phyloP scores from a whole-genome alignment of 2,888 invertebrate genomes.

The Trisateles emortualis region DNA sequence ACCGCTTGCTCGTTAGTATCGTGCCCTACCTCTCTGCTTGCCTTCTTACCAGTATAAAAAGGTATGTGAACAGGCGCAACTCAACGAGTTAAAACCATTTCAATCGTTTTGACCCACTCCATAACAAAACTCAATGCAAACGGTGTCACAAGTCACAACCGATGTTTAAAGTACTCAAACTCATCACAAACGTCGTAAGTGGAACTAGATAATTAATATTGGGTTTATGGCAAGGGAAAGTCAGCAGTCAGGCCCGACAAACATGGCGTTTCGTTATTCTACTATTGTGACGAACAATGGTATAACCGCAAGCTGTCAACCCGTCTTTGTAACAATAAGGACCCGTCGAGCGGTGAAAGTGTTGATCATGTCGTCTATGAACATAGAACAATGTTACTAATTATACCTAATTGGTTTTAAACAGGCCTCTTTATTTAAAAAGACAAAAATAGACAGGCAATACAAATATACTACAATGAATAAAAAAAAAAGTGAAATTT shows the following conservation, averaged over 20 bases:
- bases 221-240: conserved; percentile 56
- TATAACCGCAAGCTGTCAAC: conserved; percentile 52
- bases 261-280: conserved; percentile 61
- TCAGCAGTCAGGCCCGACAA: conserved; percentile 56
- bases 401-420: conserved; percentile 29
- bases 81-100: no score
- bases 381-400: conserved; percentile 20
- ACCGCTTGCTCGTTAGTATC: no score
- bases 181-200: conserved; percentile 23
- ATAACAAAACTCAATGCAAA: conserved; percentile 1
- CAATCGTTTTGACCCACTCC: background rate
- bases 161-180: conserved; percentile 17
- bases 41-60: no score
- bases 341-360: conserved; percentile 59
- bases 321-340: conserved; percentile 47
- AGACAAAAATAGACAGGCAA: no score
- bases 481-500: background rate
- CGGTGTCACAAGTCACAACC: conserved; percentile 3
- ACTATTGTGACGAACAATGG: conserved; percentile 69
- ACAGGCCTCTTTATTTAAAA: background rate
- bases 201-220: conserved; percentile 45
- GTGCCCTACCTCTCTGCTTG: no score
- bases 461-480: no score
- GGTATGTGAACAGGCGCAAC: no score
- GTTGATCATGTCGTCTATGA: conserved; percentile 35